These are phyloP conservation scores for Hypena proboscidalis DNA, from an alignment of 2,888 invertebrate genomes.

Conservation along the genomic window DNA sequence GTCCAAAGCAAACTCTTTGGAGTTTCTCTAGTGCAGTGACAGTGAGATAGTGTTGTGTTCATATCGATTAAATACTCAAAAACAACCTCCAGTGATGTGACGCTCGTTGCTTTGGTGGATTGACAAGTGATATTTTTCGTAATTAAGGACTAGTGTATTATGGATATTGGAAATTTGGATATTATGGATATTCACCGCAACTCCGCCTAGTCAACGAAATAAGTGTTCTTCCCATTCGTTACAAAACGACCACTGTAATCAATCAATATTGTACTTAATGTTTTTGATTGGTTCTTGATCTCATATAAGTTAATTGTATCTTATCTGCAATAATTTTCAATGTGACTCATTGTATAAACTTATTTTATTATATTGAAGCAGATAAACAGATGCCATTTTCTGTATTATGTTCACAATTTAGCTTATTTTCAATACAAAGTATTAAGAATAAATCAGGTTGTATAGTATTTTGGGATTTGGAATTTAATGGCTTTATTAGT, in stretches of 20 bases:
- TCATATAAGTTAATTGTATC: slow-evolving; percentile 64
- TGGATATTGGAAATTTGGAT: slow-evolving; percentile 45
- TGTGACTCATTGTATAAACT: too few species aligned
- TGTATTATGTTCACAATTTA: too few species aligned
- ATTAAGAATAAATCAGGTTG: too few species aligned
- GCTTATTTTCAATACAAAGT: too few species aligned
- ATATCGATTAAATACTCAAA: slow-evolving; percentile 74
- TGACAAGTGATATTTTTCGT: slow-evolving; percentile 77
- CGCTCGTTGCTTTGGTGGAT: slow-evolving; percentile 52
- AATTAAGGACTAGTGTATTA: slow-evolving; percentile 39
- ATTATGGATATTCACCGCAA: slow-evolving; percentile 55
- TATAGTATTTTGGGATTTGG: too few species aligned
- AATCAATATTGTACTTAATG: slow-evolving; percentile 40
- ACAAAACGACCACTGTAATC: slow-evolving; percentile 23
- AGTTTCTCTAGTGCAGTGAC: slow-evolving; percentile 18
- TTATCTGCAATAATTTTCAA: slow-evolving; percentile 30
- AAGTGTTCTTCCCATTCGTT: slow-evolving; percentile 51
- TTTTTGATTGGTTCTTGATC: slow-evolving; percentile 73
- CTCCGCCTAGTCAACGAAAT: slow-evolving; percentile 81
- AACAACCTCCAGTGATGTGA: slow-evolving; percentile 73
- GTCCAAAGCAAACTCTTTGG: not conserved
- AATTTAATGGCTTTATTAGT: too few species aligned
- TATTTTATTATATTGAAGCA: too few species aligned
- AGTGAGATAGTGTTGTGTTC: slow-evolving; percentile 72
- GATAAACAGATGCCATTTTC: too few species aligned